Conservation (phyloP, 2,113 vertebrate species). For the Tragulus kanchil region DNA sequence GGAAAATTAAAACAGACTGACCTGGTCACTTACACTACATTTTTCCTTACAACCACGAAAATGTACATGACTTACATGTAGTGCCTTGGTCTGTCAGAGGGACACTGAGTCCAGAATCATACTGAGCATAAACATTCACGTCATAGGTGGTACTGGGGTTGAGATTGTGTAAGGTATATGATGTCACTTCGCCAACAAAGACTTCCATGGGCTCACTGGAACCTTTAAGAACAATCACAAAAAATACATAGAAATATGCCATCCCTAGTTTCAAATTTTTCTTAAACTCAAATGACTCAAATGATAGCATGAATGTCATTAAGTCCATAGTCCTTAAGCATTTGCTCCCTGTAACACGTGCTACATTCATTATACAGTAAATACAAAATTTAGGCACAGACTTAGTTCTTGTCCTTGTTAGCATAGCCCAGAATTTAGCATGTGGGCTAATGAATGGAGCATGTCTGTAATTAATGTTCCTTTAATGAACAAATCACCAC, state of each 20-base stretch:
- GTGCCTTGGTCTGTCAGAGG: constrained; percentile 94
- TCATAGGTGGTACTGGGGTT: constrained; percentile 96
- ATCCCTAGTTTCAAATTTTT: neutral
- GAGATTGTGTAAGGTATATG: constrained; percentile 95
- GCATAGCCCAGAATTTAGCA: neutral
- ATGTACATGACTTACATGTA: constrained; percentile 90
- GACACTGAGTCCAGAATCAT: constrained; percentile 92
- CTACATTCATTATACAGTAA: neutral
- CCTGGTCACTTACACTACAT: neutral
- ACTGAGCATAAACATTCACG: constrained; percentile 95
- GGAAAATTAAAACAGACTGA: neutral
- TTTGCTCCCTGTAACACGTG: neutral
- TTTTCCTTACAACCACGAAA: constrained; percentile 15
- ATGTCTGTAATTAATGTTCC: neutral
- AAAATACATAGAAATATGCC: neutral
- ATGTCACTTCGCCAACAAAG: constrained; percentile 96
- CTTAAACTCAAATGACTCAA: constrained; percentile 24
- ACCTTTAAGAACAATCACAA: constrained; percentile 87
- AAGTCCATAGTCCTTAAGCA: neutral
- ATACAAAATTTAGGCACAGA: neutral
- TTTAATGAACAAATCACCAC: neutral
- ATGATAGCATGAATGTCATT: neutral
- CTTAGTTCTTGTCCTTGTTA: neutral
- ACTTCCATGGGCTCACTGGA: constrained; percentile 91
- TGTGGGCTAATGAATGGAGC: neutral